A percentile compares a stretch with the other conserved stretches of the same genome.
phyloP scores from a whole-genome alignment of 2,113 vertebrate species.

The Cyphomyrus discorhynchus region DNA sequence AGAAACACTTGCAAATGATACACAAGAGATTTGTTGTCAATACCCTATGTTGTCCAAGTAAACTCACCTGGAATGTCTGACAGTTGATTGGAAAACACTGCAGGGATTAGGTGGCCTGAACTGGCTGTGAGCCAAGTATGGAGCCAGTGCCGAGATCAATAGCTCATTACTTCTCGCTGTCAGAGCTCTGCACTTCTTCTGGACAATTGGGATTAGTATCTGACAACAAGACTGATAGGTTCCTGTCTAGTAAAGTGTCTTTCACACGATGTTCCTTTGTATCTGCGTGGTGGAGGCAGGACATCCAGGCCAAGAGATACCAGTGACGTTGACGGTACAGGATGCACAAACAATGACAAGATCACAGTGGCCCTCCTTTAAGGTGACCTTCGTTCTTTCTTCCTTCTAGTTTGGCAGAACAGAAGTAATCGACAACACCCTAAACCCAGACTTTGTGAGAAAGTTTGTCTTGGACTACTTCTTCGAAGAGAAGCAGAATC shows the following conservation, averaged over 20 bases:
- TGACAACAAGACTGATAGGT: conserved; percentile 22
- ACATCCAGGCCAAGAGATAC: not conserved
- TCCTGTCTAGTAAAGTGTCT: conserved; percentile 1
- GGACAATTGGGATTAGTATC: conserved; percentile 35
- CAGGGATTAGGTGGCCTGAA: conserved; percentile 47
- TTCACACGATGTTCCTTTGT: not conserved
- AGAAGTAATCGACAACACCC: conserved; percentile 90
- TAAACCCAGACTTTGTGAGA: conserved; percentile 92
- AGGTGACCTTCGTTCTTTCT: not conserved
- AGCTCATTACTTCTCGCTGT: conserved; percentile 57
- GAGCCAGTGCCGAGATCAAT: conserved; percentile 56
- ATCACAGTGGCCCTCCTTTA: not conserved
- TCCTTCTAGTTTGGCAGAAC: conserved; percentile 79
- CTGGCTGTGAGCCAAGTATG: conserved; percentile 43
- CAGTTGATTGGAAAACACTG: conserved; percentile 45
- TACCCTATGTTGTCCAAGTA: conserved; percentile 19
- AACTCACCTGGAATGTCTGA: conserved; percentile 28
- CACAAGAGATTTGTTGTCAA: conserved; percentile 30
- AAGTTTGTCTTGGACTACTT: conserved; percentile 96
- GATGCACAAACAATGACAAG: not conserved
- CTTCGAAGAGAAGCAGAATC: conserved; percentile 95
- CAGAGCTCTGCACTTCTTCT: conserved; percentile 26
- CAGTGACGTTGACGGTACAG: not conserved
- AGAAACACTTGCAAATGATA: conserved; percentile 31
- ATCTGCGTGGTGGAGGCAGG: not conserved